Percentiles rank a stretch among this genome's conserved stretches.
phyloP scores from a whole-genome alignment of 2,113 vertebrate genomes.

The Istiophorus platypterus region DNA sequence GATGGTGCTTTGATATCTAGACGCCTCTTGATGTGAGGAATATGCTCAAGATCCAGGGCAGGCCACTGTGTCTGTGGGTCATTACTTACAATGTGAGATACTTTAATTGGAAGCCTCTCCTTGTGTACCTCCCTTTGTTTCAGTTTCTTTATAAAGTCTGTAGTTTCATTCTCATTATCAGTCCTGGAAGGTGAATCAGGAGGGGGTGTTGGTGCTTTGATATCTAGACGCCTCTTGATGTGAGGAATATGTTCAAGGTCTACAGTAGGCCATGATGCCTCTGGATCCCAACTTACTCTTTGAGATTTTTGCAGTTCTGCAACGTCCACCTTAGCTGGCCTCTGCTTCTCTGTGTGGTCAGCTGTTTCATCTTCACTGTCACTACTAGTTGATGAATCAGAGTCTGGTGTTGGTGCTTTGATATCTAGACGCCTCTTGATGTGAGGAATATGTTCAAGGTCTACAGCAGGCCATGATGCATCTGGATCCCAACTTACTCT shows the following conservation, averaged over 20 bases:
- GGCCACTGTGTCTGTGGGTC: background rate
- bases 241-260: background rate
- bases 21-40: slow-evolving; percentile 15
- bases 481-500: background rate
- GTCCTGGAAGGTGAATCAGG: slow-evolving; percentile 8
- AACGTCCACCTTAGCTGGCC: no score
- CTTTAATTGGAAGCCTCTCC: background rate
- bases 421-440: slow-evolving; percentile 24
- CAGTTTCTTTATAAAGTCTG: background rate
- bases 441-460: background rate
- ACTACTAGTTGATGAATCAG: slow-evolving; percentile 39
- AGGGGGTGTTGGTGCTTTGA: background rate
- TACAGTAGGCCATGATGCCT: background rate
- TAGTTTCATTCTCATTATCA: background rate
- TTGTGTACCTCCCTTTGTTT: background rate
- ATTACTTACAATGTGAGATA: background rate
- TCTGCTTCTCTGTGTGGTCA: accelerated
- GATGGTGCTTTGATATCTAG: slow-evolving; percentile 44
- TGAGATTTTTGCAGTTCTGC: background rate
- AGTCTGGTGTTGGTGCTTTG: background rate
- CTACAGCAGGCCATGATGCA: background rate
- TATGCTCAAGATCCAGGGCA: background rate
- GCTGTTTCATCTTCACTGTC: slow-evolving; percentile 23
- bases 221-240: slow-evolving; percentile 23
- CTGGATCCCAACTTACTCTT: background rate